Percentiles rank a stretch among this genome's conserved stretches.
These are phyloP conservation scores for Spilogale gracilis DNA, from an alignment of 2,113 vertebrate genomes.

Conservation along the genomic window DNA sequence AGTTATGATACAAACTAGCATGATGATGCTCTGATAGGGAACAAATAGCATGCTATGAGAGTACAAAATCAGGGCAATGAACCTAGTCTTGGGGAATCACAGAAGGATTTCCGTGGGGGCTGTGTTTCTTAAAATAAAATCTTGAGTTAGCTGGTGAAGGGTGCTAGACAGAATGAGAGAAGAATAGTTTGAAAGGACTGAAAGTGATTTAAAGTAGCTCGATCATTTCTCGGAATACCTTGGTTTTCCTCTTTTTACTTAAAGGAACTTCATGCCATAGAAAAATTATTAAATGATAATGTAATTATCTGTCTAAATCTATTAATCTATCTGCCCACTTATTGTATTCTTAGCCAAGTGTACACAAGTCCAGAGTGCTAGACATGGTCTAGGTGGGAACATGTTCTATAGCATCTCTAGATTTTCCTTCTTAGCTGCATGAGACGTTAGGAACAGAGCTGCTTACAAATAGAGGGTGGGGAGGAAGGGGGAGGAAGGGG, in stretches of 20 bases:
- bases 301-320: background rate
- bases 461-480: background rate
- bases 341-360: background rate
- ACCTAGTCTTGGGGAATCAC: background rate
- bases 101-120: background rate
- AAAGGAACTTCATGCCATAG: background rate
- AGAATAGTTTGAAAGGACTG: background rate
- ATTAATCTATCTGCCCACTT: background rate
- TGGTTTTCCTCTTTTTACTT: constrained; percentile 48
- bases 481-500: background rate
- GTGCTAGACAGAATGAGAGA: background rate
- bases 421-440: background rate
- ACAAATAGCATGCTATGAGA: background rate
- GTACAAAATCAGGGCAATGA: background rate
- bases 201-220: constrained; percentile 13
- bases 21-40: background rate
- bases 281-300: constrained; percentile 25
- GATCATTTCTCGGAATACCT: constrained; percentile 13
- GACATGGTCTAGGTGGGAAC: background rate
- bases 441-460: background rate
- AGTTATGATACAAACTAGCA: background rate
- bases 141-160: background rate
- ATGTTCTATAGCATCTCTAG: constrained; percentile 11
- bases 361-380: background rate
- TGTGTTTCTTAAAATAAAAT: constrained; percentile 55